A percentile compares a stretch with the other conserved stretches of the same genome.
Conservation (phyloP, 2,113 vertebrate species). For the Baryphthengus martii region DNA sequence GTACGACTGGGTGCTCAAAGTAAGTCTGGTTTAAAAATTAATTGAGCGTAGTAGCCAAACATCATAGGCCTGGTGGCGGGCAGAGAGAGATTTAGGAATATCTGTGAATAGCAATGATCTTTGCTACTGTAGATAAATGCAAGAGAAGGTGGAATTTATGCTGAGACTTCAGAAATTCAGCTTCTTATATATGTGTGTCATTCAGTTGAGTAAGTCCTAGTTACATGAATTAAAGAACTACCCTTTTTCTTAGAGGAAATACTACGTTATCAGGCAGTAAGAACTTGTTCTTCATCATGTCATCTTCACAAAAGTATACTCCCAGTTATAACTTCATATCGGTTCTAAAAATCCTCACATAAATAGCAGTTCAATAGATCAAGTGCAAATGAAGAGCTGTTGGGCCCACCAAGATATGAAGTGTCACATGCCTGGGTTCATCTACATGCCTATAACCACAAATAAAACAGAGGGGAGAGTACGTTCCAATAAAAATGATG, state of each 20-base stretch:
- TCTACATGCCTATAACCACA: neutral
- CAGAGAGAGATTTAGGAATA: neutral
- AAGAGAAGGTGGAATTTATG: neutral
- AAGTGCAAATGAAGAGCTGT: neutral
- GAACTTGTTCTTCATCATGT: neutral
- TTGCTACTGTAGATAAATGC: neutral
- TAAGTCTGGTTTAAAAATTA: neutral
- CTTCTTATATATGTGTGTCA: accelerated
- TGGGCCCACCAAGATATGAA: neutral
- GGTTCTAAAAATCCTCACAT: neutral
- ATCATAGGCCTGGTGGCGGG: neutral
- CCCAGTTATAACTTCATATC: neutral
- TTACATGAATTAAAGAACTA: neutral
- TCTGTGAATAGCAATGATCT: neutral
- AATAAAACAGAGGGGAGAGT: neutral
- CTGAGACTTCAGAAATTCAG: neutral
- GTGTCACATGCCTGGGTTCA: neutral
- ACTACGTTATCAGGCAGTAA: neutral
- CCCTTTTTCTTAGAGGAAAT: neutral
- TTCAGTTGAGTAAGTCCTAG: neutral
- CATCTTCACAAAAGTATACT: neutral
- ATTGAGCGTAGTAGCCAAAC: neutral
- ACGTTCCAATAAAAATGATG: neutral
- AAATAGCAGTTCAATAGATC: neutral
- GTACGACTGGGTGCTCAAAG: neutral